Evolutionary conservation across 2,113 vertebrate species (phyloP).

Genomic region (Ictalurus punctatus): DNA sequence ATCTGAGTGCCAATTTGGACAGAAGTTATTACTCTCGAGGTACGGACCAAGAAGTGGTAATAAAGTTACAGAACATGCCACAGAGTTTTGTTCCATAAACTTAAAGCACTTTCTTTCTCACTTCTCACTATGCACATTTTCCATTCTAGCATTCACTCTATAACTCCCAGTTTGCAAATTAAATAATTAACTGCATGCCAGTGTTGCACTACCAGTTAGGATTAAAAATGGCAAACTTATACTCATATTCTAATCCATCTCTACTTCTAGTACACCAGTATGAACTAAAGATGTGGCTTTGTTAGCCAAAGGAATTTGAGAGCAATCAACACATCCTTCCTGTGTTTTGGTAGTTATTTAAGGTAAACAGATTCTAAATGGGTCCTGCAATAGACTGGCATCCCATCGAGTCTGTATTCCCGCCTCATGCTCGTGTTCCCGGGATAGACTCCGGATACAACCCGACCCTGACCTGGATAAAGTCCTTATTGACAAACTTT

Average conservation of each 20-base stretch:
- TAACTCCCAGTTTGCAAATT: not conserved
- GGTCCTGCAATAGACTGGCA: not conserved
- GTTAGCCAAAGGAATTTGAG: not conserved
- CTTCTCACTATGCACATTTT: not conserved
- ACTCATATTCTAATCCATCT: not conserved
- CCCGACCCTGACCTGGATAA: no score
- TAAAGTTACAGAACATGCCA: not conserved
- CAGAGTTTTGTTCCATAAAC: not conserved
- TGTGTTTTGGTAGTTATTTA: not conserved
- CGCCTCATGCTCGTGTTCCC: not conserved
- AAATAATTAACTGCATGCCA: not conserved
- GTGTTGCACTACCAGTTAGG: not conserved
- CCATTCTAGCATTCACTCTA: not conserved
- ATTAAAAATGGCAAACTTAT: not conserved
- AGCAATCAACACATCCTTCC: not conserved
- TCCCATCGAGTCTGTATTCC: not conserved
- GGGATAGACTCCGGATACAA: not conserved
- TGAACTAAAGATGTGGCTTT: not conserved
- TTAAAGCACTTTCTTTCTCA: not conserved
- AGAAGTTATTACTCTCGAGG: not conserved
- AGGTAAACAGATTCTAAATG: not conserved
- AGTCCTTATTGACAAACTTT: not conserved
- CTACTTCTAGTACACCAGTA: not conserved
- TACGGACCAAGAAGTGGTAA: not conserved
- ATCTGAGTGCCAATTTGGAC: not conserved